A percentile compares a stretch with the other conserved stretches of the same genome.
These are phyloP conservation scores for Parauchenoglanis ngamensis DNA, from an alignment of 2,797 vertebrate species.

Conservation along the genomic window DNA sequence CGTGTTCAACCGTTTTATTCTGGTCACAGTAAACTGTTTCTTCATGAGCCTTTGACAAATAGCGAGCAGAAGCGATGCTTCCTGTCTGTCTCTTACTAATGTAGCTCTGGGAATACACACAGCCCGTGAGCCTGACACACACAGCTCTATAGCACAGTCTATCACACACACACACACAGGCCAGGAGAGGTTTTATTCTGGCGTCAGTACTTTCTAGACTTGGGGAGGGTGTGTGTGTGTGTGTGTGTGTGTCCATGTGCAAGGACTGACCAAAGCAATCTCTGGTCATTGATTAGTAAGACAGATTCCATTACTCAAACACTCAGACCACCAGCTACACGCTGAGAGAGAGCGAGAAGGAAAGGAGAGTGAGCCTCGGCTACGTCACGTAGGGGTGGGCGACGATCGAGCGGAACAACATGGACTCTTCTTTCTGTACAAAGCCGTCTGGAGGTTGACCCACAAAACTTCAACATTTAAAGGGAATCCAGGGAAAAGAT, in stretches of 20 bases:
- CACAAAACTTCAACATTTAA: no score
- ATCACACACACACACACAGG: background rate
- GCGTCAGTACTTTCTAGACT: background rate
- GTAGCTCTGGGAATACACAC: background rate
- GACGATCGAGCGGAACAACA: no score
- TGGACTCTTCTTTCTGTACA: no score
- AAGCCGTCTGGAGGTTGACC: no score
- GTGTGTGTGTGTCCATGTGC: slow-evolving; percentile 3
- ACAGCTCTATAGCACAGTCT: background rate
- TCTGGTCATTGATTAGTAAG: slow-evolving; percentile 38
- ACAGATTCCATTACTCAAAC: slow-evolving; percentile 30
- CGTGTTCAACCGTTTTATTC: slow-evolving; percentile 15
- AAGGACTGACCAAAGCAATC: slow-evolving; percentile 29
- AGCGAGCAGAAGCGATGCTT: slow-evolving; percentile 3
- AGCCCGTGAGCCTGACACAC: background rate
- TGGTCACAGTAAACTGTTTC: slow-evolving; percentile 42
- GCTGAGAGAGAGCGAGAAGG: background rate
- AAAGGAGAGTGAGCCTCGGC: background rate
- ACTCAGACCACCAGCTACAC: background rate
- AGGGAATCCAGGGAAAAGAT: no score
- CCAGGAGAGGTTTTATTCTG: background rate
- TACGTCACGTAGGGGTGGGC: background rate
- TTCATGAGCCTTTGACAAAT: slow-evolving; percentile 35
- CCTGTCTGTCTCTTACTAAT: background rate
- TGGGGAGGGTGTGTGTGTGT: background rate